A percentile compares a stretch with the other conserved stretches of the same genome.
Evolutionary conservation across 2,113 vertebrate species (phyloP).

Genomic region (Eleginops maclovinus): DNA sequence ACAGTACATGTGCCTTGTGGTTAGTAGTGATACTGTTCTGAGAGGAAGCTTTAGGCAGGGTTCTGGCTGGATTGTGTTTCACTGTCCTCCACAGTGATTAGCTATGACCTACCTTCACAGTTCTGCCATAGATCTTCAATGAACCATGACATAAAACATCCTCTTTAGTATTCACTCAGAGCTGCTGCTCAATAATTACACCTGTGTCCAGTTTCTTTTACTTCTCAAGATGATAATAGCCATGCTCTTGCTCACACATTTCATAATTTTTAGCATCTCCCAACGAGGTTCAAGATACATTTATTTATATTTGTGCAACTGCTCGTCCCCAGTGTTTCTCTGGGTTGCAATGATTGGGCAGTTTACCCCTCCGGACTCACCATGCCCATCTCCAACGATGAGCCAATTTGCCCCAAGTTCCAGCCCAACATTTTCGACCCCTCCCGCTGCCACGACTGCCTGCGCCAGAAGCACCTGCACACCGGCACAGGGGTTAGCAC

Average conservation of each 20-base stretch:
- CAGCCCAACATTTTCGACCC: slow-evolving; percentile 89
- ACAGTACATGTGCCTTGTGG: slow-evolving; percentile 13
- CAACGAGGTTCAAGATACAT: no score
- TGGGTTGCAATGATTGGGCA: slow-evolving; percentile 58
- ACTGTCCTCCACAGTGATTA: slow-evolving; percentile 56
- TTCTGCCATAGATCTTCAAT: slow-evolving; percentile 30
- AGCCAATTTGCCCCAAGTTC: slow-evolving; percentile 83
- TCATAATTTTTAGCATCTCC: no score
- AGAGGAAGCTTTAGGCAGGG: slow-evolving; percentile 3
- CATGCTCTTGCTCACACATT: no score
- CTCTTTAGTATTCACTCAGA: not conserved
- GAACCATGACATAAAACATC: slow-evolving; percentile 44
- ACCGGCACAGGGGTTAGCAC: slow-evolving; percentile 52
- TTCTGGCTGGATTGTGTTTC: slow-evolving; percentile 60
- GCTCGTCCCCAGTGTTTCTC: slow-evolving; percentile 35
- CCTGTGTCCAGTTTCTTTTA: not conserved
- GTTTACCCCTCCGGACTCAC: slow-evolving; percentile 53
- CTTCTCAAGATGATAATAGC: not conserved
- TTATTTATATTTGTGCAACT: not conserved
- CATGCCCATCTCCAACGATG: slow-evolving; percentile 81
- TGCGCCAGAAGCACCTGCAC: slow-evolving; percentile 83
- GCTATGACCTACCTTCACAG: slow-evolving; percentile 51
- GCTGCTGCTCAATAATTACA: slow-evolving; percentile 29
- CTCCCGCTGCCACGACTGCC: slow-evolving; percentile 88
- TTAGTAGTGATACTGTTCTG: slow-evolving; percentile 32